Conservation (phyloP, 2,888 invertebrate species). For the Pandemis corylana region DNA sequence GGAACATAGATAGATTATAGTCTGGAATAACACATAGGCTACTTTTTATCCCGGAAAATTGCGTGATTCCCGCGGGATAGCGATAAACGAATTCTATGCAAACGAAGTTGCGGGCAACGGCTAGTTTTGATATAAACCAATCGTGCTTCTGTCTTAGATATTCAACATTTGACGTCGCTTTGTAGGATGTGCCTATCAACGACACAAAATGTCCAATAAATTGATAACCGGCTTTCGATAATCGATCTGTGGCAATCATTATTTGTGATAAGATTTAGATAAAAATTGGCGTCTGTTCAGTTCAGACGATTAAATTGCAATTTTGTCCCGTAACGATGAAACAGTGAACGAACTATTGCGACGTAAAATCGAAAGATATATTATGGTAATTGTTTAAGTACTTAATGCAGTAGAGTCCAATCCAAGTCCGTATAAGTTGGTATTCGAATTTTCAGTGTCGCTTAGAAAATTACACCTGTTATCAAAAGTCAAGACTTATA, state of each 20-base stretch:
- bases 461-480: no score
- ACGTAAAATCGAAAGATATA: neutral
- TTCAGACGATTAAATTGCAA: neutral
- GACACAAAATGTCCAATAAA: neutral
- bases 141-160: neutral
- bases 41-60: no score
- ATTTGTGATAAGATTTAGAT: conserved; percentile 5
- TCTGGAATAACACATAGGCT: no score
- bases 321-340: conserved; percentile 12
- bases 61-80: no score
- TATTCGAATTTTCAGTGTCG: no score
- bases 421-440: no score
- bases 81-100: no score
- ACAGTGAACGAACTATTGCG: neutral
- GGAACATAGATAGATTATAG: no score
- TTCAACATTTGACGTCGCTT: neutral
- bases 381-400: neutral
- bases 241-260: neutral
- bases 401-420: no score
- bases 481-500: no score
- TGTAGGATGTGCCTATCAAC: neutral
- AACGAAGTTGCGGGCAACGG: no score
- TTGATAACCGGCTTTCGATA: conserved; percentile 2
- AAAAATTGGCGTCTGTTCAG: neutral
- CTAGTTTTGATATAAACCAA: no score